Base-by-base conservation (phyloP, 1,140 invertebrate species). In the Drosophila cardini region DNA sequence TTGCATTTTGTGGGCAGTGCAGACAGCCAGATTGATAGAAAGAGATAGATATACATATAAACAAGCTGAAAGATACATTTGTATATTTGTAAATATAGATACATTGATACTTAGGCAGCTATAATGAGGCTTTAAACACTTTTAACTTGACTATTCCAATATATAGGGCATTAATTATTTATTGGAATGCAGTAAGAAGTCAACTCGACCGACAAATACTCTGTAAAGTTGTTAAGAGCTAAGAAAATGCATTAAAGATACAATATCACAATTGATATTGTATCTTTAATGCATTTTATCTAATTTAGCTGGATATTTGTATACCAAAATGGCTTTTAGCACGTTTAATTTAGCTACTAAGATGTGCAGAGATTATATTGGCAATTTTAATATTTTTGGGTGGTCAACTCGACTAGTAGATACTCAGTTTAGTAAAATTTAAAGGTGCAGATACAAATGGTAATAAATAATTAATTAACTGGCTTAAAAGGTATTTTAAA, bases 1-100 rank as follows among this genome's bases (percentile, higher is more conserved):
- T 89, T 90, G 85, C 77, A 80, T 65, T 73, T 77, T 67, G 84
- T 89, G 85, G 84, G 84, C 84, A 89, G 84, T 80, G 84, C 74
- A 84, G 76, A 84, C 84, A 79, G 61, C 40, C 45, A 53, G 42
- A 52, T 40, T 46, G 46, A 55, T 45, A 71, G 42, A 52, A 48
- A 62, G 46, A 55, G 55, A 45, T 43, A 65, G 57, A 46, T 26
- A 46, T 10, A 3, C 21, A 21, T 4, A 52, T n/a, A 53, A 36
- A 55, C 57, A 57, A 13, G 16, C 34, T 38, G 1, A 38, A 7
- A 38, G 32, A 56, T 38, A 40, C 53, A 56, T 38, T 40, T 56
- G 36, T 53, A 53, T 53, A 30, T 36, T 8, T 36, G 50, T 40
- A 4, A 1, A 13, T 40, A 34, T 13, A 69, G 26, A 70, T n/a